Evolutionary conservation across 2,888 invertebrate species (phyloP), one percentile per base, ranked within the genome.

Genomic region (Agapostemon virescens): DNA sequence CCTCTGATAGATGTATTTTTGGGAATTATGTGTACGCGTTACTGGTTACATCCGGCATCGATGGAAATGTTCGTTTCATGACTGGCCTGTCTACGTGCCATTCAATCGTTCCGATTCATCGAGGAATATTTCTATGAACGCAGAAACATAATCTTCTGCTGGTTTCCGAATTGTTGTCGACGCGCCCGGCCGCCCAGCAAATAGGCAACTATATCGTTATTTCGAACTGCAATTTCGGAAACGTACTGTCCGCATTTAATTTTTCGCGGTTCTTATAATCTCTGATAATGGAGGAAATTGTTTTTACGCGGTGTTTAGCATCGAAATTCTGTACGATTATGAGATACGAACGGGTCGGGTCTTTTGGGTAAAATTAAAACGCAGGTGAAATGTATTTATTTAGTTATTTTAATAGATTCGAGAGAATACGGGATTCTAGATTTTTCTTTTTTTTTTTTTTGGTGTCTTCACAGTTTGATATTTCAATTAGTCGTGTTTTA

Each of bases 21-120:
- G 76, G 76, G 67, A 73, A 82, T 82, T 80, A 82, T 67, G 76
- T 69, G 49, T 69, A 38, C 36, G 33, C 74, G 79, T 73, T 74
- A 69, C 73, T 23, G 52, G 79, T 68, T 78, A 75, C 64, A 73
- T 66, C 64, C 49, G 49, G n/a, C 40, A 40, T 49, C 49, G 64
- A 69, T 74, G 79, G 69, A 80, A 80, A 80, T 79, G 69, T 42
- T 49, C 64, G 80, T 79, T 74, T 69, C 66, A 77, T 74, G 66
- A 61, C 49, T 49, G 69, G 17, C 23, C 66, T 26, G 68, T 69
- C 64, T 55, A 20, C 68, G 73, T 42, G 69, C 67, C 69, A 58
- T 36, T 52, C 26, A 7, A n/a, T 17, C 64, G 45, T 58, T 55
- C 52, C 64, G 23, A 74, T 73, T 69, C 58, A 42, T 49, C 38